Percentiles rank a stretch among this genome's conserved stretches.
These are phyloP conservation scores for Whitmania pigra DNA, from an alignment of 1,140 invertebrate genomes.

Conservation along the genomic window DNA sequence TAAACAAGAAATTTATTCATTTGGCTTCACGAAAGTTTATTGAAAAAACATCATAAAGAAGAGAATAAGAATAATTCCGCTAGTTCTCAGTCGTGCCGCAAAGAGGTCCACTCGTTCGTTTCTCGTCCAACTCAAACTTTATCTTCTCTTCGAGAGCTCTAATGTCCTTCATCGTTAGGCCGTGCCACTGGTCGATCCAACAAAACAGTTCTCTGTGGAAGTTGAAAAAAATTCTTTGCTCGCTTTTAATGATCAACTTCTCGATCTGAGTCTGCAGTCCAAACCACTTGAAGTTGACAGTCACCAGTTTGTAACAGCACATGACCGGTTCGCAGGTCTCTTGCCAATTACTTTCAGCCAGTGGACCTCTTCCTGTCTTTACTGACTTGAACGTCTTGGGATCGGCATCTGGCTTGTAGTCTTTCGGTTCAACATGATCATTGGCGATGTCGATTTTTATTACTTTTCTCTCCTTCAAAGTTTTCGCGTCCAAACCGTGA, in stretches of 20 bases:
- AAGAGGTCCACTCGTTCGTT: conserved; percentile 7
- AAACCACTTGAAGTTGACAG: conserved; percentile 98
- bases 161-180: conserved; percentile 39
- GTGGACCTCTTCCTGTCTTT: conserved; percentile 85
- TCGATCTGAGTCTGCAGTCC: conserved; percentile 87
- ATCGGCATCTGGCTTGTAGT: conserved; percentile 76
- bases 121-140: conserved; percentile 35
- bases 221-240: conserved; percentile 86
- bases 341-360: conserved; percentile 39
- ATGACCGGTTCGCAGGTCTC: conserved; percentile 60
- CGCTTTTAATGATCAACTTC: conserved; percentile 61
- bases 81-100: conserved; percentile 11
- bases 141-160: conserved; percentile 36
- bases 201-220: conserved; percentile 92
- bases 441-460: conserved; percentile 92
- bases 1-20: too few relatives aligned
- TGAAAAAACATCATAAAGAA: too few relatives aligned
- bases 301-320: conserved; percentile 97
- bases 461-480: conserved; percentile 73
- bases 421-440: conserved; percentile 46
- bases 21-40: too few relatives aligned
- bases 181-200: conserved; percentile 40
- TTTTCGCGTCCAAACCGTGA: conserved; percentile 73
- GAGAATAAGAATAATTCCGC: too few relatives aligned
- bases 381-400: conserved; percentile 77